Base-by-base conservation (phyloP, 2,797 vertebrate genomes). In the Agapornis canus region DNA sequence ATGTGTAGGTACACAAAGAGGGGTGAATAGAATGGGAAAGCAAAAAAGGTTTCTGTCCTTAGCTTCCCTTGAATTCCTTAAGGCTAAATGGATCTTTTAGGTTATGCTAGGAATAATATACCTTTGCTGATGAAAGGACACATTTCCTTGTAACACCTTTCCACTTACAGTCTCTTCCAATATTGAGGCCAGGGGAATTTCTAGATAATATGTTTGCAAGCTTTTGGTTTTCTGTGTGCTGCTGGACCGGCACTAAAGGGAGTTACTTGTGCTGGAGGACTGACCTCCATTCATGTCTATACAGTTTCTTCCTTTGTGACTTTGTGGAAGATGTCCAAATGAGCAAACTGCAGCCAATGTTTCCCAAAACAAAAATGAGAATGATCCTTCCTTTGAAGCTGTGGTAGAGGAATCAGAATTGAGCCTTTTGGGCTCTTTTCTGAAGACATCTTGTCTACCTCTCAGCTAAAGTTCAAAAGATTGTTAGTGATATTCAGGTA, bases 1-100 rank as follows among this genome's bases (percentile, higher is more conserved):
- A 27, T 0, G 0, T 6, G 7, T 20, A 49, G 43, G 1, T 68
- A 26, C 11, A 22, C n/a, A 64, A n/a, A 82, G 32, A 71, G 48
- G 3, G 8, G 19, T 45, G 65, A 54, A 11, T 29, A 73, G 85
- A 92, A 25, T 10, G 6, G 32, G 39, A 86, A 79, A 76, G 9
- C 4, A 64, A 47, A 68, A 65, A 42, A 25, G 4, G 12, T 31
- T 90, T 83, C 51, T n/a, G 11, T 63, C 26, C 45, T 92, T 48
- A 64, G 2, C 4, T 71, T 81, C 9, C 12, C 19, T 69, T 89
- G n/a, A 65, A 57, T 40, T 84, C 12, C 59, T 84, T 64, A 54
- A 52, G 22, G 35, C 23, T 81, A 49, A 81, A 88, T 35, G 2
- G 61, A 47, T 54, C n/a, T 86, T 92, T 89, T 13, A 73, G 22